Conservation (phyloP, 1,140 invertebrate species). For the Cyclina sinensis region DNA sequence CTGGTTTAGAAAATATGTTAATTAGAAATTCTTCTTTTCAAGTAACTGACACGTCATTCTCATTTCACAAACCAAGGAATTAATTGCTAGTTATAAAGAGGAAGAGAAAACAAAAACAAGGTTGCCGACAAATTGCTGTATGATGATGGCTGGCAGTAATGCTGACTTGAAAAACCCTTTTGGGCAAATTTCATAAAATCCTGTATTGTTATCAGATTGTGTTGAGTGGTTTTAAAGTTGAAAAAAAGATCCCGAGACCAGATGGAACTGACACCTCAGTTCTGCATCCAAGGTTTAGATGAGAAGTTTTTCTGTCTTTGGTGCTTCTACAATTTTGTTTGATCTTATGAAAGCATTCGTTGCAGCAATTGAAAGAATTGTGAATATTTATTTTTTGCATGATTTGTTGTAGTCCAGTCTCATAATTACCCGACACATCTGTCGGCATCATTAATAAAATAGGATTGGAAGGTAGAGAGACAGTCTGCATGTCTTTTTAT, state of each 20-base stretch:
- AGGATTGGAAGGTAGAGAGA: not conserved
- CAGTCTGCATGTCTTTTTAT: slow-evolving; percentile 10
- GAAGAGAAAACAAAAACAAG: slow-evolving; percentile 14
- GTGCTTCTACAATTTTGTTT: not conserved
- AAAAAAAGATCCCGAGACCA: too few species aligned
- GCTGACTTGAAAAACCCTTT: not conserved
- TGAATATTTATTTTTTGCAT: not conserved
- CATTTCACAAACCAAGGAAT: not conserved
- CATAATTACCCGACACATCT: not conserved
- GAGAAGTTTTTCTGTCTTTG: not conserved
- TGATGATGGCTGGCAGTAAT: not conserved
- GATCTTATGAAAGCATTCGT: not conserved
- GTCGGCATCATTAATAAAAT: not conserved
- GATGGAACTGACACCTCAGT: not conserved
- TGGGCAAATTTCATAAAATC: not conserved
- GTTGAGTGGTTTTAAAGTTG: not conserved
- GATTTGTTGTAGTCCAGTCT: not conserved
- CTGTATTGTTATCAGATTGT: slow-evolving; percentile 31
- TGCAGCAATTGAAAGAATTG: not conserved
- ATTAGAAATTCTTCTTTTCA: not conserved
- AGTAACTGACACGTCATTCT: not conserved
- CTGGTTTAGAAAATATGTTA: slow-evolving; percentile 1
- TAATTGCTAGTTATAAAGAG: not conserved
- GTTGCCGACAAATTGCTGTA: not conserved
- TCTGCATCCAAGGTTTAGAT: not conserved